A percentile compares a stretch with the other conserved stretches of the same genome.
Evolutionary conservation across 2,888 invertebrate species (phyloP).

Genomic region (Selenia dentaria): DNA sequence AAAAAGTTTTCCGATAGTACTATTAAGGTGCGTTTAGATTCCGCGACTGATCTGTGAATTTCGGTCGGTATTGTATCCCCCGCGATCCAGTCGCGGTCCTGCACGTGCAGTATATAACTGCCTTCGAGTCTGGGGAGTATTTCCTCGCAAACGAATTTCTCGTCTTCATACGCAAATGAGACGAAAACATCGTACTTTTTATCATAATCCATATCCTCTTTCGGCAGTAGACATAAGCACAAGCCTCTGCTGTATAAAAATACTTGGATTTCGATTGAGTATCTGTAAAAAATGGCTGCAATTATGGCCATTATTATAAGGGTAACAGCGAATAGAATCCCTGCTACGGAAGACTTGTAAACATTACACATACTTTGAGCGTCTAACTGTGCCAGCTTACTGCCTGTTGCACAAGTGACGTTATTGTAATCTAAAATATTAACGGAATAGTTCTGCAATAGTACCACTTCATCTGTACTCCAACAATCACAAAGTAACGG

Average conservation of each 20-base stretch:
- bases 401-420: conserved; percentile 16
- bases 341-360: conserved; percentile 27
- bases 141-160: conserved; percentile 87
- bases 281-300: conserved; percentile 25
- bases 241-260: conserved; percentile 28
- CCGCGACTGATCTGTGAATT: conserved; percentile 89
- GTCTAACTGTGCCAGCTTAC: conserved; percentile 15
- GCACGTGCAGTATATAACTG: conserved; percentile 86
- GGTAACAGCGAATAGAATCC: conserved; percentile 21
- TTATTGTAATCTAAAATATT: not conserved
- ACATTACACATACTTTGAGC: conserved; percentile 38
- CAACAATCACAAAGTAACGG: conserved; percentile 39
- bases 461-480: not conserved
- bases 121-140: conserved; percentile 88
- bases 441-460: not conserved
- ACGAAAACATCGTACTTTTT: conserved; percentile 91
- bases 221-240: conserved; percentile 28
- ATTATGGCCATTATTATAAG: not conserved
- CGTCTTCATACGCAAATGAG: conserved; percentile 91
- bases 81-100: conserved; percentile 89
- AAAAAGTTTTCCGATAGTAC: conserved; percentile 42
- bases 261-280: conserved; percentile 34
- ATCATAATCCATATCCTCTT: conserved; percentile 36
- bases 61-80: conserved; percentile 90
- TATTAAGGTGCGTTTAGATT: conserved; percentile 69